Evolutionary conservation across 64 coral and sea anemone genomes (phyloP).

Genomic region (Anthopleura sola): DNA sequence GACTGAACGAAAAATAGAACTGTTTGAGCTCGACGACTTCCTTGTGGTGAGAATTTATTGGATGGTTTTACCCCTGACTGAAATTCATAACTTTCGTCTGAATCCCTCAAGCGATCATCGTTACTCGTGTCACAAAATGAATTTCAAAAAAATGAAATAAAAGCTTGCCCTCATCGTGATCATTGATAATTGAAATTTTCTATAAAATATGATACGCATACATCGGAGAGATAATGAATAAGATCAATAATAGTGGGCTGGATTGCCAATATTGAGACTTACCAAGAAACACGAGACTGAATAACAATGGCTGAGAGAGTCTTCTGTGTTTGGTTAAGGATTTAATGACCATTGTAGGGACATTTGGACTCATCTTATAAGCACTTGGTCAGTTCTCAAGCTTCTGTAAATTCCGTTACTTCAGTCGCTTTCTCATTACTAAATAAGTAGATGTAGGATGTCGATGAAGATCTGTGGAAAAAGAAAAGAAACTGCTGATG

Average conservation of each 20-base stretch:
- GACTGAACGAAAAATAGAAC: background rate
- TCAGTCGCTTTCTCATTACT: background rate
- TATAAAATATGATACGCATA: background rate
- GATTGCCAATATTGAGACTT: background rate
- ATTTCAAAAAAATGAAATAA: background rate
- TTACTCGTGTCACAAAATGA: background rate
- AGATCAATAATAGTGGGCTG: background rate
- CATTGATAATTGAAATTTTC: background rate
- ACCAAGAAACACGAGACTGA: background rate
- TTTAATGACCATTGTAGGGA: background rate
- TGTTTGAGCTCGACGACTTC: background rate
- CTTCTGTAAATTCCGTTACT: background rate
- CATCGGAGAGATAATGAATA: background rate
- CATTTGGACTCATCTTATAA: background rate
- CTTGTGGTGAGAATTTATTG: background rate
- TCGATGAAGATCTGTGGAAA: background rate
- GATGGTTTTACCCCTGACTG: constrained; percentile 8
- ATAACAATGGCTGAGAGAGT: constrained; percentile 5
- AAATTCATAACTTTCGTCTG: background rate
- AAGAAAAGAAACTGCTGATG: background rate
- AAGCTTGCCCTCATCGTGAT: background rate
- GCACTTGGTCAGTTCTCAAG: background rate
- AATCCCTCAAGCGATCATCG: background rate
- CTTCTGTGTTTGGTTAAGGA: background rate
- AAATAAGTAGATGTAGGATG: background rate